Conservation (phyloP, 2,797 vertebrate genomes). For the Poecilia wingei region DNA sequence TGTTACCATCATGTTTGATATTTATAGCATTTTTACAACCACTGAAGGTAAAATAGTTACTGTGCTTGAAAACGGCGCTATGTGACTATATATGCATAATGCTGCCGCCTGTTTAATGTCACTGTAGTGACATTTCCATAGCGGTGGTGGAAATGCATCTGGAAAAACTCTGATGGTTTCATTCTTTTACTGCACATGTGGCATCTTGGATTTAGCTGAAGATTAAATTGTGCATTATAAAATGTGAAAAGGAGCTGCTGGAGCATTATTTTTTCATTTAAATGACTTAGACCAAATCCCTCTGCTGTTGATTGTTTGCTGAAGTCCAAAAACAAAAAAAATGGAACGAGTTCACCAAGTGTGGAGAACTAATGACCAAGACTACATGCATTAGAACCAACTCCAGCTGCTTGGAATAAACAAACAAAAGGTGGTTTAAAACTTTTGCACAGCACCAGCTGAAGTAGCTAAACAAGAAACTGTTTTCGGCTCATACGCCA, state of each 20-base stretch:
- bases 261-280: neutral
- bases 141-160: neutral
- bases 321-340: neutral
- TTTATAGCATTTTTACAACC: too few relatives aligned
- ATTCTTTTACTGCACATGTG: neutral
- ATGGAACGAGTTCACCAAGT: neutral
- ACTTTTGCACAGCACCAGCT: neutral
- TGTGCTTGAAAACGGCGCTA: too few relatives aligned
- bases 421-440: neutral
- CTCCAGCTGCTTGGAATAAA: neutral
- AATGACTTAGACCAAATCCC: neutral
- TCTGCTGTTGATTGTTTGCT: neutral
- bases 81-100: too few relatives aligned
- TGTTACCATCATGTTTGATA: too few relatives aligned
- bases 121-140: neutral
- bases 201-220: neutral
- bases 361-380: neutral
- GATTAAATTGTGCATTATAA: neutral
- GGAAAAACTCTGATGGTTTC: neutral
- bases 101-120: too few relatives aligned
- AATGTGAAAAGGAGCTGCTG: neutral
- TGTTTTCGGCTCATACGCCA: conserved; percentile 53
- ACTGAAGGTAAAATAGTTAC: too few relatives aligned
- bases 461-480: conserved; percentile 43
- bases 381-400: neutral